Evolutionary conservation across 2,797 vertebrate species (phyloP), one percentile per base, ranked within the genome.

Genomic region (Microctenopoma steveboyesi): DNA sequence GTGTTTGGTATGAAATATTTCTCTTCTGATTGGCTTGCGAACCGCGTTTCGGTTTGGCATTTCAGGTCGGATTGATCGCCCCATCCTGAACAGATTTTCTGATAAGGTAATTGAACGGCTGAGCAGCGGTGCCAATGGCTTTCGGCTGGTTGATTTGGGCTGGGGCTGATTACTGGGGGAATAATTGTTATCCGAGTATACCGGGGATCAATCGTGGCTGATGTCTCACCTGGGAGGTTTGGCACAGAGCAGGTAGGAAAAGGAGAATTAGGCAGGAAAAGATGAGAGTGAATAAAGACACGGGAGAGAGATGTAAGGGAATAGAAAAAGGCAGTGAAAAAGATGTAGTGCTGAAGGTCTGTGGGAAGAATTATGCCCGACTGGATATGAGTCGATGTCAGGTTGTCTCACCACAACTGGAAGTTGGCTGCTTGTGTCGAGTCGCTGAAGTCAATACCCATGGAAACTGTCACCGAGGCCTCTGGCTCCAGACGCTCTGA

Each of bases 391-490:
- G 72, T 7, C 61, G 42, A 45, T 72, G 74, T 69, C 76, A 77
- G 48, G 25, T 61, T 48, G 75, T 93, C 95, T 95, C 90, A 99
- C 98, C 98, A 98, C 84, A 99, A 90, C 88, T 97, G 96, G 92
- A 99, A 99, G 94, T 91, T 95, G 86, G 96, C 97, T 45, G 91
- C 95, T 86, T 99, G 97, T 72, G 96, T 97, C 69, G 98, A 98
- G 93, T 99, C 97, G 87, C 95, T 97, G 88, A 99, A 99, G 95
- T 98, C 96, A 63, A 98, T 94, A 79, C 97, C 97, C 94, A 99
- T 76, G 82, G 96, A 94, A 83, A 96, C 95, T 0, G 94, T 96
- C 86, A 96, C 80, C n/a, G 96, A 97, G 83, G 92, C 93, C 82
- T 92, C 94, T 63, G 95, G 94, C 86, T 96, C 95, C 85, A 99